Evolutionary conservation across 2,888 invertebrate species (phyloP).

Genomic region (Diogma glabrata): DNA sequence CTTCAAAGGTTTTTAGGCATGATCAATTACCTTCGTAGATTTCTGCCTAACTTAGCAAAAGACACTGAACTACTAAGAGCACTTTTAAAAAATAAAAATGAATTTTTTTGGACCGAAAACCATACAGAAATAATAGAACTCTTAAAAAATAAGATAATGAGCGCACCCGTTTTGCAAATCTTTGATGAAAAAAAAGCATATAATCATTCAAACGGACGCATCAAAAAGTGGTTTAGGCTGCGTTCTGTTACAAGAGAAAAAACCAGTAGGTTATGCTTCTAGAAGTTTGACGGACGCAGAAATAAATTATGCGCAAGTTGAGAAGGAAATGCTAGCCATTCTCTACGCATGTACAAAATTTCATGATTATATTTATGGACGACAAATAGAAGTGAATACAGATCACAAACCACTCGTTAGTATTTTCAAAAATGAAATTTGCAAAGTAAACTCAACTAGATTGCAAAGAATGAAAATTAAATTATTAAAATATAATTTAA

Average conservation of each 20-base stretch:
- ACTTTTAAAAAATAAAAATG: conserved; percentile 16
- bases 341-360: conserved; percentile 18
- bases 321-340: conserved; percentile 16
- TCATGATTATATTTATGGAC: conserved; percentile 17
- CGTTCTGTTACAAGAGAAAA: conserved; percentile 16
- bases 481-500: not conserved
- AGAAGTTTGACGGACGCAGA: conserved; percentile 15
- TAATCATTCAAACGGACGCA: conserved; percentile 18
- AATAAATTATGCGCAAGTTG: conserved; percentile 17
- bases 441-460: not conserved
- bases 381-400: not conserved
- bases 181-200: too few relatives aligned
- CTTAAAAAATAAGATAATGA: not conserved
- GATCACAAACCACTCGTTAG: not conserved
- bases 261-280: conserved; percentile 14
- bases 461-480: not conserved
- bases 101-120: not conserved
- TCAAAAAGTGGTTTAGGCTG: conserved; percentile 17
- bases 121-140: not conserved
- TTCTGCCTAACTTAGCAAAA: conserved; percentile 15
- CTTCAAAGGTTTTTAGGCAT: conserved; percentile 16
- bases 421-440: not conserved
- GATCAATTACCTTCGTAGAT: conserved; percentile 17
- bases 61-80: conserved; percentile 14
- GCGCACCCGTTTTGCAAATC: too few relatives aligned